Evolutionary conservation across 2,113 vertebrate genomes (phyloP).

Genomic region (Eurystomus gularis): DNA sequence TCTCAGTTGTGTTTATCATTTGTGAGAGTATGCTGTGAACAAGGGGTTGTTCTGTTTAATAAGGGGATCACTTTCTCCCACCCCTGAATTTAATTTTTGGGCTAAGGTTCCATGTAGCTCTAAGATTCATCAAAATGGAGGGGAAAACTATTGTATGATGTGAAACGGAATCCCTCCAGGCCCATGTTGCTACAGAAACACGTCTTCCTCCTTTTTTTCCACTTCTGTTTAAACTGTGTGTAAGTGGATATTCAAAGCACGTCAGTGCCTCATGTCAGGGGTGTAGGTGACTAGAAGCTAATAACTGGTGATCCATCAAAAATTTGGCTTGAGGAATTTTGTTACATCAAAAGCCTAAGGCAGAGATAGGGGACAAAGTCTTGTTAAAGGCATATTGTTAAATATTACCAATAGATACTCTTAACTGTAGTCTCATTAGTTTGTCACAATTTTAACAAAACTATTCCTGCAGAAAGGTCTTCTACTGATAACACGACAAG

Average conservation of each 20-base stretch:
- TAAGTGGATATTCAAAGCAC: background rate
- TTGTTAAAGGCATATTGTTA: background rate
- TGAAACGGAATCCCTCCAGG: background rate
- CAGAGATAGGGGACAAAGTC: background rate
- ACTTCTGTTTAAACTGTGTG: background rate
- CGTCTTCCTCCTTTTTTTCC: background rate
- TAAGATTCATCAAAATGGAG: background rate
- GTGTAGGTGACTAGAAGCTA: background rate
- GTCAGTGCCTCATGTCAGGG: background rate
- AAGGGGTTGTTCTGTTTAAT: background rate
- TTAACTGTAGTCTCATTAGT: background rate
- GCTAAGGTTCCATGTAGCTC: background rate
- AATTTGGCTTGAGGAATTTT: background rate
- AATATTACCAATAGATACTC: background rate
- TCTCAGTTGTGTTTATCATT: background rate
- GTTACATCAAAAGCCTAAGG: background rate
- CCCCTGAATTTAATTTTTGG: background rate
- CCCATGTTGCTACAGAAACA: background rate
- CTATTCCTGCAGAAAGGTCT: background rate
- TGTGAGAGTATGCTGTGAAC: background rate
- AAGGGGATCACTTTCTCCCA: background rate
- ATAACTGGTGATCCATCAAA: background rate
- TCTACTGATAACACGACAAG: background rate
- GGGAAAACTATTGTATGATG: background rate
- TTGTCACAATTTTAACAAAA: background rate